Evolutionary conservation across 2,888 invertebrate genomes (phyloP).

Genomic region (Dermolepida albohirtum): DNA sequence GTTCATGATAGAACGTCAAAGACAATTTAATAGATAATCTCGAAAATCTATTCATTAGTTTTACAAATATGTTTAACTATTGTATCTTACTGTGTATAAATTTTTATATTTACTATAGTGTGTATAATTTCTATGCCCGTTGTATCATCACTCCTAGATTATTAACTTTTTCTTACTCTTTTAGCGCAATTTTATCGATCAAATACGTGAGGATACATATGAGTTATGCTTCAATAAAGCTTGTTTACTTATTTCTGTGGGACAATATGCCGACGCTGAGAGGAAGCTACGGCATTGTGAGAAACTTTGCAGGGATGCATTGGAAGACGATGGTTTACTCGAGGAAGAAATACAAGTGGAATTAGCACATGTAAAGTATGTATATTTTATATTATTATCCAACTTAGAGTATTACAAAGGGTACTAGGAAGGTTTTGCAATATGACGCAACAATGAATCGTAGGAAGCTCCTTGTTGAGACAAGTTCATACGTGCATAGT

Average conservation of each 20-base stretch:
- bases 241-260: conserved; percentile 81
- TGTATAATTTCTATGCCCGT: too few relatives aligned
- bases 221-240: conserved; percentile 94
- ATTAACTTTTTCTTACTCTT: background rate
- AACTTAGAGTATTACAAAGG: background rate
- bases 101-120: too few relatives aligned
- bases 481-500: too few relatives aligned
- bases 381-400: background rate
- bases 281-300: conserved; percentile 86
- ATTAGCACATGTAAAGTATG: conserved; percentile 84
- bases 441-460: too few relatives aligned
- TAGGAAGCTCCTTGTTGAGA: too few relatives aligned
- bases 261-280: conserved; percentile 80
- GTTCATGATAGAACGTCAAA: too few relatives aligned
- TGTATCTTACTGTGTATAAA: too few relatives aligned
- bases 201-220: conserved; percentile 77
- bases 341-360: conserved; percentile 97
- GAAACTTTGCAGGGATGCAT: conserved; percentile 83
- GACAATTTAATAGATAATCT: too few relatives aligned
- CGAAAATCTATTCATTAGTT: too few relatives aligned
- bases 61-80: too few relatives aligned
- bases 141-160: too few relatives aligned
- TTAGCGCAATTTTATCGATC: conserved; percentile 23
- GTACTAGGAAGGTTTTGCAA: too few relatives aligned
- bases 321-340: conserved; percentile 89